Evolutionary conservation across 1,140 invertebrate species (phyloP), one percentile per base, ranked within the genome.

Genomic region (Campodea augens): DNA sequence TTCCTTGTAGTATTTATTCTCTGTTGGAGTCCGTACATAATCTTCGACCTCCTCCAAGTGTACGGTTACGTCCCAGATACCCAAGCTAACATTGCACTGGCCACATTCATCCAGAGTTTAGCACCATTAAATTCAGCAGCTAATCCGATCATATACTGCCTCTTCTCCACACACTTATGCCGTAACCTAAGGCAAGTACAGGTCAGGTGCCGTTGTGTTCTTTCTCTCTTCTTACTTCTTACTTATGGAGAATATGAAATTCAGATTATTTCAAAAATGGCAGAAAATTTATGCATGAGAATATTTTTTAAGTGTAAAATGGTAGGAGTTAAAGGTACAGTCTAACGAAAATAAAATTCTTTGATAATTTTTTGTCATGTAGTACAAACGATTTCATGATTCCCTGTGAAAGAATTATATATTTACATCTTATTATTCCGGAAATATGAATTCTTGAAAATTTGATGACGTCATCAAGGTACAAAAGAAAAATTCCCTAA

Each of bases 1-100:
- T 44, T 52, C 29, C 39, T 53, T 49, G 13, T 73, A 92, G 89
- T 91, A 13, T 96, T 95, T 63, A 81, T 95, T 42, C 57, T 93
- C 2, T 95, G 90, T 65, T 95, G 89, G 89, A 90, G 85, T 51
- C 91, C 91, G 0, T 96, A 89, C 60, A 87, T 93, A 58, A 71
- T 95, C 25, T 95, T 90, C 61, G 87, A 92, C 60, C 62, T 95
- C 19, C 71, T 95, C 1, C 84, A 91, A 73, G 85, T 93, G 23
- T 93, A 81, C 62, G 82, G 75, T 13, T 75, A 78, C 57, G 74
- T 93, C 48, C 83, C 85, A 0, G 64, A 69, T 43, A 83, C 78
- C 0, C 80, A 88, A 56, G 78, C 76, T 1, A 81, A 77, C 52
- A 73, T 78, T 3, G 86, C 87, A 1, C 71, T 95, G 2, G 80